Evolutionary conservation across 2,113 vertebrate genomes (phyloP).

Genomic region (Crocuta crocuta): DNA sequence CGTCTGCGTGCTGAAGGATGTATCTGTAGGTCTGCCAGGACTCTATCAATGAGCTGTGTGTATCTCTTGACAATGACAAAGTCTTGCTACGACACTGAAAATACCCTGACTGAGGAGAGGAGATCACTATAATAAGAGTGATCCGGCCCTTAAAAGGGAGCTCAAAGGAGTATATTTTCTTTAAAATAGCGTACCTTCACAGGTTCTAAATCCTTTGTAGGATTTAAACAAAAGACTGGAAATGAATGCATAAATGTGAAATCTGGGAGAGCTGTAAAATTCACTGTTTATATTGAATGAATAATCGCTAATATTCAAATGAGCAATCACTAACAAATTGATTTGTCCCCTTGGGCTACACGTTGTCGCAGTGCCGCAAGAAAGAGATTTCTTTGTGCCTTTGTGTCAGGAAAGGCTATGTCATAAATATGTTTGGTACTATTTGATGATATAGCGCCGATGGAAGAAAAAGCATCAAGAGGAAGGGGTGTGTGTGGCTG

Average conservation of each 20-base stretch:
- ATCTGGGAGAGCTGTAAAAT: constrained; percentile 19
- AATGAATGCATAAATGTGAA: constrained; percentile 22
- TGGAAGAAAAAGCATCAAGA: background rate
- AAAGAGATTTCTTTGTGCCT: constrained; percentile 45
- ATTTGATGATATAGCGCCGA: constrained; percentile 25
- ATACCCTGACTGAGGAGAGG: background rate
- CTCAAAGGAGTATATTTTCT: constrained; percentile 41
- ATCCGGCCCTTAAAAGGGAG: background rate
- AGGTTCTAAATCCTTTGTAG: background rate
- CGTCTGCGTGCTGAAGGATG: background rate
- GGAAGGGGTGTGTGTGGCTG: background rate
- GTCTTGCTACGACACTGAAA: background rate
- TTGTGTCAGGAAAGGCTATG: background rate
- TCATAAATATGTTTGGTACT: background rate
- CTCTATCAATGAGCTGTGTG: background rate
- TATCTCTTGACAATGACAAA: background rate
- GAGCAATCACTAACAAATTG: constrained; percentile 57
- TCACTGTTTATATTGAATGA: constrained; percentile 32
- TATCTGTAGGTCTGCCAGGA: background rate
- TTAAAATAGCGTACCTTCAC: background rate
- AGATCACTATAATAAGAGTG: background rate
- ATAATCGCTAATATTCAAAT: constrained; percentile 73
- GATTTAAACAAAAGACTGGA: background rate
- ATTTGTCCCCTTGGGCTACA: constrained; percentile 45
- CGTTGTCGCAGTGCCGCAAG: constrained; percentile 46